A percentile compares a stretch with the other conserved stretches of the same genome.
Conservation (phyloP, 2,113 vertebrate genomes). For the Bettongia penicillata region DNA sequence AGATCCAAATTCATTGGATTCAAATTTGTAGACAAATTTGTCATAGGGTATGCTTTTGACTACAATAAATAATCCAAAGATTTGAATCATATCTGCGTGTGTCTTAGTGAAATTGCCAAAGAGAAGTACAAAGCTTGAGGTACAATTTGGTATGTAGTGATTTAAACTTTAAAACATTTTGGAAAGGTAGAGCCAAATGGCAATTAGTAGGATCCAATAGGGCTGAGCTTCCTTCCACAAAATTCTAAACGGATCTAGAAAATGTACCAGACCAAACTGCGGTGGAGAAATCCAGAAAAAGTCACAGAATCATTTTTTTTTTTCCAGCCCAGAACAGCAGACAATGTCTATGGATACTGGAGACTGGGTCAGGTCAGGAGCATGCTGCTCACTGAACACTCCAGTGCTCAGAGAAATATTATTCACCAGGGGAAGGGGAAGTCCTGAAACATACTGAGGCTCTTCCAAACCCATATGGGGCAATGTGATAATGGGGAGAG, state of each 20-base stretch:
- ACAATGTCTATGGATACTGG: neutral
- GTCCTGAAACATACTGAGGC: neutral
- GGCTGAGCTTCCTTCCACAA: neutral
- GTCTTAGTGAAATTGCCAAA: neutral
- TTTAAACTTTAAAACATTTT: conserved; percentile 70
- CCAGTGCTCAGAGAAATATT: neutral
- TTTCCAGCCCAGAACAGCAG: neutral
- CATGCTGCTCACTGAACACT: neutral
- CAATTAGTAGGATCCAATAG: neutral
- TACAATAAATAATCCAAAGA: neutral
- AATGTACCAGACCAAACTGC: neutral
- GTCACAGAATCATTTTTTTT: neutral
- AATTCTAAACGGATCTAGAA: neutral
- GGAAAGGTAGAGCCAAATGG: neutral
- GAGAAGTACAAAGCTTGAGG: neutral
- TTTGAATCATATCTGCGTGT: neutral
- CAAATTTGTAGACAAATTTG: neutral
- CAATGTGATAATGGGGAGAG: neutral
- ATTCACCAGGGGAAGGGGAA: neutral
- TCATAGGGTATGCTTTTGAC: neutral
- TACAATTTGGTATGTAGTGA: conserved; percentile 43
- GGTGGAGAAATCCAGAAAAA: neutral
- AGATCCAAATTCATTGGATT: neutral
- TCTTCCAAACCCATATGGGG: neutral
- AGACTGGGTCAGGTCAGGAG: neutral